Evolutionary conservation across 1,140 invertebrate genomes (phyloP).

Genomic region (Pseudomyrmex concolor): DNA sequence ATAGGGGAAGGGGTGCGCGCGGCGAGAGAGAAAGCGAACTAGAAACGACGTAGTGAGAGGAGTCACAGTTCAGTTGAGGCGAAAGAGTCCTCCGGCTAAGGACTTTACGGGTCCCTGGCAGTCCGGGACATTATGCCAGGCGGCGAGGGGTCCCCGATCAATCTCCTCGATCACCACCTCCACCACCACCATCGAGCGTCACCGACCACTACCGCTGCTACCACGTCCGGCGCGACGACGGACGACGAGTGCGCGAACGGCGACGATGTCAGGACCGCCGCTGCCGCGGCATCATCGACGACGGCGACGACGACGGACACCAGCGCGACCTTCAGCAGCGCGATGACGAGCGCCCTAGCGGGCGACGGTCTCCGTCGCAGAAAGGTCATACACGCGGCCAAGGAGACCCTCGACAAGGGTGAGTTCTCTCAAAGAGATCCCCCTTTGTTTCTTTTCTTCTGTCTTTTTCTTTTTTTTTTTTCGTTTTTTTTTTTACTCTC

Average conservation of each 20-base stretch:
- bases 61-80: slow-evolving; percentile 71
- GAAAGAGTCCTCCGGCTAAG: slow-evolving; percentile 80
- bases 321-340: slow-evolving; percentile 54
- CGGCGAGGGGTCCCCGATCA: slow-evolving; percentile 84
- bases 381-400: slow-evolving; percentile 87
- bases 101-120: slow-evolving; percentile 76
- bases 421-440: slow-evolving; percentile 59
- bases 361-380: slow-evolving; percentile 84
- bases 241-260: slow-evolving; percentile 70
- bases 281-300: background rate
- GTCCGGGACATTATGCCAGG: slow-evolving; percentile 81
- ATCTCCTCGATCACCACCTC: slow-evolving; percentile 72
- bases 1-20: slow-evolving; percentile 22
- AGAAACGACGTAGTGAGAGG: slow-evolving; percentile 44
- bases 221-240: slow-evolving; percentile 41
- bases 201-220: background rate
- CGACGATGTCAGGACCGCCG: slow-evolving; percentile 71
- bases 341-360: slow-evolving; percentile 68
- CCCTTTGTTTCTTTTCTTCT: background rate
- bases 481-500: background rate
- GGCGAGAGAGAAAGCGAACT: background rate
- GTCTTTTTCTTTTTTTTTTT: background rate
- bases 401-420: slow-evolving; percentile 88
- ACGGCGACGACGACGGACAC: slow-evolving; percentile 66
- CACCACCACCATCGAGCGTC: slow-evolving; percentile 40